Percentiles rank a stretch among this genome's conserved stretches.
These are phyloP conservation scores for Drosophila quinaria DNA, from an alignment of 2,888 invertebrate genomes.

Conservation along the genomic window DNA sequence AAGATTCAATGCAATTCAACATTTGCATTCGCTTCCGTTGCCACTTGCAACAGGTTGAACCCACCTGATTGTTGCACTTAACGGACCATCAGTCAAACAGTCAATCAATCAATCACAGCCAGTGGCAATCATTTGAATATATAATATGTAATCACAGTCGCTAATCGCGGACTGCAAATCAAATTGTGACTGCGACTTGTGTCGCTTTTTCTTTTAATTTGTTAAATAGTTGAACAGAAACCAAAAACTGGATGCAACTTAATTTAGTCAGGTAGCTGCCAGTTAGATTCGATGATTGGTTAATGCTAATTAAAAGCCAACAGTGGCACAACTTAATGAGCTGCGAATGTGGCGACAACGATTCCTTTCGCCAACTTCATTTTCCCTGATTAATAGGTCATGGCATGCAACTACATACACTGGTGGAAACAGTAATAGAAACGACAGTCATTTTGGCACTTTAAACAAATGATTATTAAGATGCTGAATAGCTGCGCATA, in stretches of 20 bases:
- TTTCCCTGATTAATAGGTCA: slow-evolving; percentile 49
- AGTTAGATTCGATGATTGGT: slow-evolving; percentile 19
- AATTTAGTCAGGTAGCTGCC: slow-evolving; percentile 6
- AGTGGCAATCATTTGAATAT: slow-evolving; percentile 74
- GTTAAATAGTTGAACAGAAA: slow-evolving; percentile 44
- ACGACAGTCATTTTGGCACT: too few species aligned
- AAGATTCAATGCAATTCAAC: neutral
- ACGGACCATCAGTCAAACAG: slow-evolving; percentile 50
- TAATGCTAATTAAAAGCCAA: slow-evolving; percentile 65
- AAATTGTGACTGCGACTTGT: slow-evolving; percentile 62
- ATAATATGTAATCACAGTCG: slow-evolving; percentile 68
- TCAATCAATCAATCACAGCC: slow-evolving; percentile 58
- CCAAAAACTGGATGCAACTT: slow-evolving; percentile 13
- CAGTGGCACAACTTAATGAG: slow-evolving; percentile 48
- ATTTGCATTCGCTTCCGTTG: slow-evolving; percentile 8
- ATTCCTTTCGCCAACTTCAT: slow-evolving; percentile 50
- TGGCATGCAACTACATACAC: slow-evolving; percentile 12
- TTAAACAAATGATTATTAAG: too few species aligned
- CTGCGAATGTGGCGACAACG: slow-evolving; percentile 40
- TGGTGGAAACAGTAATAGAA: too few species aligned
- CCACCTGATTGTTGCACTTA: slow-evolving; percentile 37
- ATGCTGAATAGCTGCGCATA: too few species aligned
- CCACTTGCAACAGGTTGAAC: slow-evolving; percentile 27
- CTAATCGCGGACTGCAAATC: slow-evolving; percentile 71
- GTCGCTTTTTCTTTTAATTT: slow-evolving; percentile 46